Conservation (phyloP, 1,140 invertebrate genomes). For the Nasonia vitripennis region DNA sequence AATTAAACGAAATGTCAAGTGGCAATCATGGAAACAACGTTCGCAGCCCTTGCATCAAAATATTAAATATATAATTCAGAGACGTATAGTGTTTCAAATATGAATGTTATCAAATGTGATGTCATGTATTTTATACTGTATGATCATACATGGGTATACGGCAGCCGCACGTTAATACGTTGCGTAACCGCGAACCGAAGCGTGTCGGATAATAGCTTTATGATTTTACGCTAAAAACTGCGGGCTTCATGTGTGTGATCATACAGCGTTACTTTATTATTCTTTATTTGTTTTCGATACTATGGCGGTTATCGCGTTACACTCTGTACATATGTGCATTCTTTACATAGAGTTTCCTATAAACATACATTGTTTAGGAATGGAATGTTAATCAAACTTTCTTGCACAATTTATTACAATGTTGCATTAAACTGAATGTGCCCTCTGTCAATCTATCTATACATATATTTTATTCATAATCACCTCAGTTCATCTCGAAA, state of each 20-base stretch:
- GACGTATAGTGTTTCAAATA: neutral
- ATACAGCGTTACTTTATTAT: neutral
- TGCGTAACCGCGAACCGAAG: neutral
- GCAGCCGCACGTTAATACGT: neutral
- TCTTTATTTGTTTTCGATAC: neutral
- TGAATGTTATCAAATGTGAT: neutral
- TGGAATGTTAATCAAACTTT: conserved; percentile 42
- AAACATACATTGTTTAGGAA: conserved; percentile 38
- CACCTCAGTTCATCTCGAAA: neutral
- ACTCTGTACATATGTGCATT: conserved; percentile 13
- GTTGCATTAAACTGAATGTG: conserved; percentile 41
- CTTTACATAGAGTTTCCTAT: neutral
- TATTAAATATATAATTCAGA: neutral
- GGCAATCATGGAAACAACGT: neutral
- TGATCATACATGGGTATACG: neutral
- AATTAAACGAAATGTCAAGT: neutral
- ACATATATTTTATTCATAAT: neutral
- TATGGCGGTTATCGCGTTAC: conserved; percentile 32
- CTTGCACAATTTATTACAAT: conserved; percentile 42
- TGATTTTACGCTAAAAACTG: neutral
- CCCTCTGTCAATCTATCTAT: neutral
- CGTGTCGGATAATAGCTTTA: neutral
- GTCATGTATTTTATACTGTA: neutral
- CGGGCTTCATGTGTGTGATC: neutral
- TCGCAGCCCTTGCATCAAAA: too few species aligned